Conservation (phyloP, 1,140 invertebrate genomes). For the Doryteuthis pealeii region DNA sequence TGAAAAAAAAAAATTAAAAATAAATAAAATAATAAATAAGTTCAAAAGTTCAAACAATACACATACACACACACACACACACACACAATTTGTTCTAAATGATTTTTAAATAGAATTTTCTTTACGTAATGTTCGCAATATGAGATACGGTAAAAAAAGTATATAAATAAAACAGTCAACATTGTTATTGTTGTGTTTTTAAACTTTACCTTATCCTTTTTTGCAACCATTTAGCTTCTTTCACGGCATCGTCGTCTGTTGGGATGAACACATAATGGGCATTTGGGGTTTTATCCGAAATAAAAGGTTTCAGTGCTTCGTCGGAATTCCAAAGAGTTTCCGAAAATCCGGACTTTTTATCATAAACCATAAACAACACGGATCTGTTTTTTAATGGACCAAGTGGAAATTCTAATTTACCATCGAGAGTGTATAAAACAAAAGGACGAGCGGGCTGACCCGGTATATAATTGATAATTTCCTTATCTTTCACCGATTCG, state of each 20-base stretch:
- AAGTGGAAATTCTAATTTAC: slow-evolving; percentile 27
- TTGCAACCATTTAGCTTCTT: slow-evolving; percentile 34
- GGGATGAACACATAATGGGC: slow-evolving; percentile 34
- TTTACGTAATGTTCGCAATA: no score
- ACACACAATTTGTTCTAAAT: no score
- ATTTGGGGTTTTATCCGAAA: neutral
- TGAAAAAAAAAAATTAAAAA: no score
- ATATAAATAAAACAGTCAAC: no score
- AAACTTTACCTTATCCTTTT: slow-evolving; percentile 21
- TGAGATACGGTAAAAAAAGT: no score
- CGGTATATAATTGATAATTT: slow-evolving; percentile 25
- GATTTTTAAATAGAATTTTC: no score
- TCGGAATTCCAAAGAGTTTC: slow-evolving; percentile 37
- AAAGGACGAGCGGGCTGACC: slow-evolving; percentile 27
- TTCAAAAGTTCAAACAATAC: no score
- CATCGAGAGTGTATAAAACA: slow-evolving; percentile 27
- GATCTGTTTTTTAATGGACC: slow-evolving; percentile 19
- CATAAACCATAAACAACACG: slow-evolving; percentile 34
- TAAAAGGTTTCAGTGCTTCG: slow-evolving; percentile 24
- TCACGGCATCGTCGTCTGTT: slow-evolving; percentile 20
- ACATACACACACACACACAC: no score
- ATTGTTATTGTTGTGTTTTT: no score
- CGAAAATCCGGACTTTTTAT: slow-evolving; percentile 34
- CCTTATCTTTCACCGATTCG: slow-evolving; percentile 17
- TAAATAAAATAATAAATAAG: neutral